Conservation (phyloP, 2,797 vertebrate species). For the Karalla daura region DNA sequence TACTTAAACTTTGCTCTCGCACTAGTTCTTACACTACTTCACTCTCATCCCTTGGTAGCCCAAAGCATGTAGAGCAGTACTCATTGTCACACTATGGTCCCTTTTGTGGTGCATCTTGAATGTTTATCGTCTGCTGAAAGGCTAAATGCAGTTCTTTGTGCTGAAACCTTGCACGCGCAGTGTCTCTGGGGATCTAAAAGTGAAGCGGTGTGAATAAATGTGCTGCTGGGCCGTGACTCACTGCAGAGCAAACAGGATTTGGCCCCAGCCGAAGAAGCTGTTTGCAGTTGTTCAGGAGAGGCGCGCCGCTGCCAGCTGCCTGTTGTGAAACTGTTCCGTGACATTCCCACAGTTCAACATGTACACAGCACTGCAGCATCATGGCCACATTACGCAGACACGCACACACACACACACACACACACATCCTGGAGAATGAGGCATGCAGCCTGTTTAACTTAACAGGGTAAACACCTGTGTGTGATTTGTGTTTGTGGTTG, state of each 20-base stretch:
- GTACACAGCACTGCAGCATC: background rate
- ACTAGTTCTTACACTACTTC: too few relatives aligned
- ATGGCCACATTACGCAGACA: too few relatives aligned
- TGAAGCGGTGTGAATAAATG: too few relatives aligned
- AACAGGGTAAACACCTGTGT: background rate
- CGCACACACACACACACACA: too few relatives aligned
- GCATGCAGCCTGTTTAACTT: background rate
- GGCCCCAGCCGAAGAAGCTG: background rate
- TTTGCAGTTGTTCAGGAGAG: background rate
- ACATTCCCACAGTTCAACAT: background rate
- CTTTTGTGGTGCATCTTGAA: too few relatives aligned
- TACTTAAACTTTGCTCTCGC: too few relatives aligned
- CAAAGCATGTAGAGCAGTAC: too few relatives aligned
- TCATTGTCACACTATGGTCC: too few relatives aligned
- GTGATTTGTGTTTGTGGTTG: background rate
- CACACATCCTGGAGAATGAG: background rate
- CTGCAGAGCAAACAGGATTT: background rate
- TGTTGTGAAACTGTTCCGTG: constrained; percentile 5
- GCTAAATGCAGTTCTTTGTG: constrained; percentile 1
- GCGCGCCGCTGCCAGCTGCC: background rate
- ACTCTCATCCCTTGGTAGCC: too few relatives aligned
- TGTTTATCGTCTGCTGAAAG: too few relatives aligned
- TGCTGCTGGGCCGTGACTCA: constrained; percentile 10
- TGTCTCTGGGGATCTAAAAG: background rate
- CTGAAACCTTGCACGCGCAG: background rate